phyloP scores from a whole-genome alignment of 2,888 invertebrate species.

The Thyatira batis region DNA sequence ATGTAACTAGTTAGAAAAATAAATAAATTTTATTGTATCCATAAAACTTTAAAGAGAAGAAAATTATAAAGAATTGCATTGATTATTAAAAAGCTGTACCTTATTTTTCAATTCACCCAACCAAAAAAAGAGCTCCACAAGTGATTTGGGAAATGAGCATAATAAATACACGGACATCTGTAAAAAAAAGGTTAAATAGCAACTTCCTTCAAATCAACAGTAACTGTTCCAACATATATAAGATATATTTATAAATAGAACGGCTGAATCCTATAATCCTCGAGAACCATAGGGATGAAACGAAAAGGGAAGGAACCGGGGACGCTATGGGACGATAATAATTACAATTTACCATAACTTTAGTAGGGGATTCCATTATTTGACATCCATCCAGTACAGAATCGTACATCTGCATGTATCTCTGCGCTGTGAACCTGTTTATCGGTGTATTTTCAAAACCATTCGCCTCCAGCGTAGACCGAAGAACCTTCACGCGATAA shows the following conservation, averaged over 20 bases:
- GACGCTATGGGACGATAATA: too few relatives aligned
- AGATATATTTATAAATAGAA: too few relatives aligned
- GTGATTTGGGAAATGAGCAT: not conserved
- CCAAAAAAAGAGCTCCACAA: not conserved
- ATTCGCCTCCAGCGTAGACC: not conserved
- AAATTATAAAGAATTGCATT: too few relatives aligned
- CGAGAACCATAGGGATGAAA: too few relatives aligned
- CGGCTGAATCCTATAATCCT: not conserved
- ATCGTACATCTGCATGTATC: not conserved
- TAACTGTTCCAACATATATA: too few relatives aligned
- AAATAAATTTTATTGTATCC: too few relatives aligned
- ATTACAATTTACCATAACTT: not conserved
- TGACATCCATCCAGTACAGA: not conserved
- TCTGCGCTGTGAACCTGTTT: not conserved
- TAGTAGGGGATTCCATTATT: not conserved
- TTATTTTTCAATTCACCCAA: not conserved
- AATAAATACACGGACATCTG: not conserved
- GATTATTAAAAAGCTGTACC: not conserved
- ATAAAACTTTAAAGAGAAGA: too few relatives aligned
- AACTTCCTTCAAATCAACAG: not conserved
- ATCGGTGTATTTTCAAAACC: not conserved
- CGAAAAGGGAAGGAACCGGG: too few relatives aligned
- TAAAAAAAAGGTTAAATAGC: not conserved
- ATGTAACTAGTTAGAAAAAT: too few relatives aligned
- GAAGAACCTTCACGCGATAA: not conserved